A percentile compares a stretch with the other conserved stretches of the same genome.
Evolutionary conservation across 2,797 vertebrate species (phyloP).

Genomic region (Rhabdomys pumilio): DNA sequence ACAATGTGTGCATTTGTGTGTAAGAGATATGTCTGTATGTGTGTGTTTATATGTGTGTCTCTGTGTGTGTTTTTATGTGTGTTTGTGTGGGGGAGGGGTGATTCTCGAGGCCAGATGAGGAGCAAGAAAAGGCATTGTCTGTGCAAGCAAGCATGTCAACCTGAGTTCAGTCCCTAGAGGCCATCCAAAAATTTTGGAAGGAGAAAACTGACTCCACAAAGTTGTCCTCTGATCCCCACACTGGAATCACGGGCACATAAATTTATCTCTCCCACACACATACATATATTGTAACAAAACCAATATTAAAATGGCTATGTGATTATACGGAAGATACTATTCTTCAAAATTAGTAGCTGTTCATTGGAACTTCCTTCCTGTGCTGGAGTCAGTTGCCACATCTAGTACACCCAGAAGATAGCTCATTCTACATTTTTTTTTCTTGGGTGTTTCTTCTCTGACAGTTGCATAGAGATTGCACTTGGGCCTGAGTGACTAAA

Average conservation of each 20-base stretch:
- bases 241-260: not conserved
- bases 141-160: not conserved
- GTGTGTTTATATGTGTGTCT: not conserved
- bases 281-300: not conserved
- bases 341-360: not conserved
- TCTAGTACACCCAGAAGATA: not conserved
- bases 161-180: not conserved
- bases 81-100: not conserved
- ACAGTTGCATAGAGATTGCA: not conserved
- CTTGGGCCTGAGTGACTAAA: not conserved
- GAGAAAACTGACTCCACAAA: not conserved
- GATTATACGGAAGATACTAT: slow-evolving; percentile 10
- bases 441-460: not conserved
- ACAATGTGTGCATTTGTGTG: not conserved
- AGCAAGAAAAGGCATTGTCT: not conserved
- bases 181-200: not conserved
- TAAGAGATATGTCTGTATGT: not conserved
- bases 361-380: not conserved
- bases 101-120: not conserved
- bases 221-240: not conserved
- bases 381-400: not conserved
- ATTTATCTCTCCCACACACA: not conserved
- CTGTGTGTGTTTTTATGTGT: not conserved
- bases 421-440: not conserved
- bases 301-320: not conserved